Percentiles rank a stretch among this genome's conserved stretches.
These are phyloP conservation scores for Aphelocoma coerulescens DNA, from an alignment of 2,113 vertebrate genomes.

Conservation along the genomic window DNA sequence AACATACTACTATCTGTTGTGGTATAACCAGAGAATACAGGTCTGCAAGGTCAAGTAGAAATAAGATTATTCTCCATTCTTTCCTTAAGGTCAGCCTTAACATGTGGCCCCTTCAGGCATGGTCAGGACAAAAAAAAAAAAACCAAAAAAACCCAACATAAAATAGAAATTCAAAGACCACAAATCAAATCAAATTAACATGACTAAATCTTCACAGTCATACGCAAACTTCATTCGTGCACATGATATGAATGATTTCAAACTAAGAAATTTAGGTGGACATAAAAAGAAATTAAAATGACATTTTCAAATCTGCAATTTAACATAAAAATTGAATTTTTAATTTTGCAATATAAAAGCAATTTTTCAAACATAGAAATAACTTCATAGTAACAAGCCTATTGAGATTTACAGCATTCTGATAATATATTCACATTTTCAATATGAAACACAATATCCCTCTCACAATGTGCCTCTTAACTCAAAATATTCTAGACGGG, in stretches of 20 bases:
- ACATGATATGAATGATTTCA: neutral
- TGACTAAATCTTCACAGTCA: neutral
- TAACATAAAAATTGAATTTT: neutral
- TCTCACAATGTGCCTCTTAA: neutral
- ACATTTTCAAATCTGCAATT: neutral
- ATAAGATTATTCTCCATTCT: neutral
- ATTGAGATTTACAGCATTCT: neutral
- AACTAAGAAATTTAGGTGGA: neutral
- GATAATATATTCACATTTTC: neutral
- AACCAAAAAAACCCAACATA: neutral
- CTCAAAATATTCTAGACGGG: neutral
- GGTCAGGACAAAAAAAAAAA: neutral
- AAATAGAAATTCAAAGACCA: neutral
- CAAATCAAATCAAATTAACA: neutral
- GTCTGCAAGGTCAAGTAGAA: neutral
- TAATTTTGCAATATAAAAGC: neutral
- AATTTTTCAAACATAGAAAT: neutral
- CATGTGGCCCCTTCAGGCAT: neutral
- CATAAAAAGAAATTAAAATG: neutral
- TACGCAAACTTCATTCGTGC: neutral
- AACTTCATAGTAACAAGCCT: neutral
- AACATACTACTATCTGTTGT: neutral
- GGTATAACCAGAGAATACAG: neutral
- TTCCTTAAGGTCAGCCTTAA: neutral
- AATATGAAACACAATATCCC: neutral